Evolutionary conservation across 2,888 invertebrate species (phyloP), one percentile per base, ranked within the genome.

Genomic region (Heliconius cydno): DNA sequence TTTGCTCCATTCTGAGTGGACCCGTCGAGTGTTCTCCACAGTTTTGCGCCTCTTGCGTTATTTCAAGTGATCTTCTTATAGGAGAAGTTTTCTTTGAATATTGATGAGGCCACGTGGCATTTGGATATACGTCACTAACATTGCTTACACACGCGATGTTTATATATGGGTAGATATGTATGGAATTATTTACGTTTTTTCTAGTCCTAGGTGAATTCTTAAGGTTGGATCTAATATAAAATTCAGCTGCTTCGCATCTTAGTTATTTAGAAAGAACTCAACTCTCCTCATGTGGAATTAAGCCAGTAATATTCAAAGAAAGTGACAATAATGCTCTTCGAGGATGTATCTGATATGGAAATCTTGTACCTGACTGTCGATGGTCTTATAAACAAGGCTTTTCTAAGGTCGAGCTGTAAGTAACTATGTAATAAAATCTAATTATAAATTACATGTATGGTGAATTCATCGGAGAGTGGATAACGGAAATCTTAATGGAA

Each of bases 81-180:
- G 30, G 30, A 52, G 57, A 72, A 72, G 57, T 73, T 73, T 73
- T 73, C 60, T 73, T 73, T 60, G 60, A 73, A 73, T 73, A 38
- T 73, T n/a, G 60, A 70, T 70, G 70, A 41, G 9, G 25, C 5
- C 38, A 41, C 70, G 70, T 70, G 70, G 41, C 41, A 41, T 41
- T 41, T n/a, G 68, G n/a, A 68, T 68, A 68, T 70, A 46, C 25
- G 25, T n/a, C 41, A 41, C 70, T 70, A 38, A 25, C 7, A 15
- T 41, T 70, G 70, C 7, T 70, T 70, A 41, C 15, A 25, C 70
- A 70, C 41, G 41, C 41, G 9, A 25, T 9, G 15, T 15, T 28
- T 65, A 25, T 63, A n/a, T 60, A n/a, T n/a, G 57, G 57, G 2
- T 60, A n/a, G 28, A 28, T 28, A 28, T 60, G n/a, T 60, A 60